phyloP scores from a whole-genome alignment of 2,888 invertebrate genomes.

The Candidula unifasciata region DNA sequence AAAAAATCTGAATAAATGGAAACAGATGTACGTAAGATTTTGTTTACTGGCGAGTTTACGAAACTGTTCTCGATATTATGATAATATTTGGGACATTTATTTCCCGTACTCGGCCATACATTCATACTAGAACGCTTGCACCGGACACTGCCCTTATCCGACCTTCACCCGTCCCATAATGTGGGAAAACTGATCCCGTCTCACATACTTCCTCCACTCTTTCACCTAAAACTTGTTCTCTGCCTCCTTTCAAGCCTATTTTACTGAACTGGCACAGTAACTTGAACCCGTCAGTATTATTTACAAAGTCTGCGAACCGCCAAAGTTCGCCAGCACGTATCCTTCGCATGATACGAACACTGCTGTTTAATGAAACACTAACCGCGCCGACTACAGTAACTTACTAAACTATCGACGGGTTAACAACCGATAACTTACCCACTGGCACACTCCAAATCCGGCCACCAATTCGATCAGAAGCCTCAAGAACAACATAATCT shows the following conservation, averaged over 20 bases:
- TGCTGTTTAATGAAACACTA: neutral
- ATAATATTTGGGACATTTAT: no score
- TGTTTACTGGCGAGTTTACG: no score
- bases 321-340: constrained; percentile 28
- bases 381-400: neutral
- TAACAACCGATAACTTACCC: constrained; percentile 61
- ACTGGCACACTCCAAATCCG: constrained; percentile 75
- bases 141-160: constrained; percentile 57
- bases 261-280: no score
- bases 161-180: constrained; percentile 58
- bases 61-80: no score
- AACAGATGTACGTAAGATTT: no score
- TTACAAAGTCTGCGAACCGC: neutral
- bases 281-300: neutral
- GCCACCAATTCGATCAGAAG: constrained; percentile 74
- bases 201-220: neutral
- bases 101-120: no score
- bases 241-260: no score
- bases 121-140: constrained; percentile 2
- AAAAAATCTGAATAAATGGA: no score
- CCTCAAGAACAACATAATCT: constrained; percentile 75
- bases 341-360: constrained; percentile 22
- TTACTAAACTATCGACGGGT: neutral
- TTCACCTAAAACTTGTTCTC: no score
- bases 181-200: neutral